A percentile compares a stretch with the other conserved stretches of the same genome.
Evolutionary conservation across 2,888 invertebrate species (phyloP).

Genomic region (Ischnura elegans): DNA sequence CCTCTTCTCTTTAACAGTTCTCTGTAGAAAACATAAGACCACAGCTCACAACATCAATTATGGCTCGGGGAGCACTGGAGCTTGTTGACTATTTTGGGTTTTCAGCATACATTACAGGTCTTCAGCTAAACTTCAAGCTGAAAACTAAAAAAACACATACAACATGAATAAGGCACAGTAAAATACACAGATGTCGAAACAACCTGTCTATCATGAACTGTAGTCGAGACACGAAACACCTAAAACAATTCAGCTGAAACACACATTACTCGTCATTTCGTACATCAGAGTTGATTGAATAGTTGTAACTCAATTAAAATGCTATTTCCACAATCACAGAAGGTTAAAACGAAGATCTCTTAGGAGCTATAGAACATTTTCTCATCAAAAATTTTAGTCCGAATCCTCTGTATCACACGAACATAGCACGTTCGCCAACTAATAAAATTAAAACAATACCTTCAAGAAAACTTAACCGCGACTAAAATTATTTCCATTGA

Average conservation of each 20-base stretch:
- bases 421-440: slow-evolving; percentile 49
- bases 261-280: background rate
- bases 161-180: background rate
- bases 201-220: slow-evolving; percentile 45
- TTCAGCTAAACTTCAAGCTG: slow-evolving; percentile 10
- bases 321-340: background rate
- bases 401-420: slow-evolving; percentile 48
- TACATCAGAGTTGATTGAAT: background rate
- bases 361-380: slow-evolving; percentile 50
- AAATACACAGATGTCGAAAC: slow-evolving; percentile 53
- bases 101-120: slow-evolving; percentile 52
- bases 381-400: slow-evolving; percentile 44
- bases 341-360: background rate
- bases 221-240: slow-evolving; percentile 55
- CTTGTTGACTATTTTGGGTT: slow-evolving; percentile 21
- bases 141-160: slow-evolving; percentile 32
- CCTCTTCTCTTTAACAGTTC: slow-evolving; percentile 59
- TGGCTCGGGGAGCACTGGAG: slow-evolving; percentile 37
- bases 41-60: slow-evolving; percentile 54
- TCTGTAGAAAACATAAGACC: slow-evolving; percentile 62
- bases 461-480: background rate
- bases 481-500: background rate
- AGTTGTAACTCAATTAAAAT: background rate
- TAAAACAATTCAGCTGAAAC: background rate
- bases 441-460: background rate